phyloP scores from a whole-genome alignment of 2,797 vertebrate genomes.

The Phaenicophaeus curvirostris region DNA sequence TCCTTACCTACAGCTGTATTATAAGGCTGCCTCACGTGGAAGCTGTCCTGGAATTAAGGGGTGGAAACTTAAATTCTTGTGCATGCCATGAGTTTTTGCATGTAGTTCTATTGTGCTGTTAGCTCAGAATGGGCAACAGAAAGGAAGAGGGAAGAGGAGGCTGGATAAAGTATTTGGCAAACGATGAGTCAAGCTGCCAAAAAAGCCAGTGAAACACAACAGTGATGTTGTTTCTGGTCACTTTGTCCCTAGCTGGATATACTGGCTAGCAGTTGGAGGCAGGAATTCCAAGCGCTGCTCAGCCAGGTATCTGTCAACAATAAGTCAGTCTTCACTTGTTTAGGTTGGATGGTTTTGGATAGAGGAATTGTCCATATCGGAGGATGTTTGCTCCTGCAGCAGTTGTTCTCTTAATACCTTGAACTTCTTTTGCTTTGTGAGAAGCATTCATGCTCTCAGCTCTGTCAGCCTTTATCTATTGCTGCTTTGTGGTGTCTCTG shows the following conservation, averaged over 20 bases:
- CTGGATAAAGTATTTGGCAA: background rate
- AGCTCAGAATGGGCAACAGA: background rate
- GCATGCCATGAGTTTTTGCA: background rate
- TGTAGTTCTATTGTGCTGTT: background rate
- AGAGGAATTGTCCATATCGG: background rate
- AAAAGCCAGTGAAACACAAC: background rate
- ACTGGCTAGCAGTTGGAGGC: background rate
- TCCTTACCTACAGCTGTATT: background rate
- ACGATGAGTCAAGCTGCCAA: slow-evolving; percentile 2
- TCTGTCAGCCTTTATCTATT: background rate
- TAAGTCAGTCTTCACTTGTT: background rate
- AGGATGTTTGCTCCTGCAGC: background rate
- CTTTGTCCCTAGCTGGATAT: background rate
- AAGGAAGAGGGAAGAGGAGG: background rate
- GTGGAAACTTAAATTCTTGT: background rate
- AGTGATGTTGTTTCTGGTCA: background rate
- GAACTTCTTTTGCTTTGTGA: background rate
- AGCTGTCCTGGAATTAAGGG: background rate
- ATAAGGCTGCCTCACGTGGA: background rate
- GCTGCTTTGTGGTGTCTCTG: background rate
- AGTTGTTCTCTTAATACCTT: background rate
- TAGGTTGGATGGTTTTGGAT: background rate
- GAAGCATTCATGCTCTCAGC: background rate
- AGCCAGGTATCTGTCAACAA: background rate
- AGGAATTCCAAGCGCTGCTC: background rate